phyloP scores from a whole-genome alignment of 2,113 vertebrate species.

The Himantopus leucocephalus region DNA sequence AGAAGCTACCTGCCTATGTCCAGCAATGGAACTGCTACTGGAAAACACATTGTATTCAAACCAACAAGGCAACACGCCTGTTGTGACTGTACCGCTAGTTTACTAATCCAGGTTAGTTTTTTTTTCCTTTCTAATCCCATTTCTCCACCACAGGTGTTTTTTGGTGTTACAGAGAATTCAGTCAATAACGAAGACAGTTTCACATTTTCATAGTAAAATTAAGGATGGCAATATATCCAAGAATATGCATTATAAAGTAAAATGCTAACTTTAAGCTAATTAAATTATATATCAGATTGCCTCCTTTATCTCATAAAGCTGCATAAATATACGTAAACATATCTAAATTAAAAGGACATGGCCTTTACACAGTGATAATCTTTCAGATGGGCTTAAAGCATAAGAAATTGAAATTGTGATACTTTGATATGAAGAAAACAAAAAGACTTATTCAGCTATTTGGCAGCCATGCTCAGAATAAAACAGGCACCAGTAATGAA shows the following conservation, averaged over 20 bases:
- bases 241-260: not conserved
- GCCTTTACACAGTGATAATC: constrained; percentile 5
- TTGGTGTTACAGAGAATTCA: not conserved
- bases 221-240: not conserved
- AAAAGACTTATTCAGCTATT: not conserved
- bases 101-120: not conserved
- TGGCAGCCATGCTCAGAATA: not conserved
- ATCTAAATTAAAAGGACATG: constrained; percentile 6
- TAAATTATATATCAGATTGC: not conserved
- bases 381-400: not conserved
- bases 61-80: not conserved
- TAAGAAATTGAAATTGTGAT: constrained; percentile 3
- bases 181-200: not conserved
- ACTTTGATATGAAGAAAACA: not conserved
- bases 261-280: not conserved
- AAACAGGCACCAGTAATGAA: not conserved
- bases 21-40: not conserved
- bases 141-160: not conserved
- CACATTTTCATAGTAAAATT: not conserved
- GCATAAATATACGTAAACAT: not conserved
- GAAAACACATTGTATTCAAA: not conserved
- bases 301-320: constrained; percentile 16
- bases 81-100: not conserved
- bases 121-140: not conserved
- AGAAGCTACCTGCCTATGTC: not conserved